Evolutionary conservation across 2,113 vertebrate species (phyloP), one percentile per base, ranked within the genome.

Genomic region (Oostethus manadensis): DNA sequence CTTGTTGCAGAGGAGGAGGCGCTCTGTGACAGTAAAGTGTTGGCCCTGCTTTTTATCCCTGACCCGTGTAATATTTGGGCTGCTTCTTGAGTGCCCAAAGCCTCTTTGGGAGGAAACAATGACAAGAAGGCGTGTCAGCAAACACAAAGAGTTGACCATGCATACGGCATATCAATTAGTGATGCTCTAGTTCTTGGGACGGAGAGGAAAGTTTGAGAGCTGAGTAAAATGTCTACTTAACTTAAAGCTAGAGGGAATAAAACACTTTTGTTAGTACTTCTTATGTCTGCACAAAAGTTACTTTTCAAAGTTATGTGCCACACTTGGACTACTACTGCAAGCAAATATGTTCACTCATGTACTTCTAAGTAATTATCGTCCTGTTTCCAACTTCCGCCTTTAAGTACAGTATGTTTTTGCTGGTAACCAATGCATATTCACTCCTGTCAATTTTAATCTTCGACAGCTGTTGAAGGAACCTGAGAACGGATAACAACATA

Each of bases 161-260:
- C 69, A 73, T 72, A 63, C 3, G 17, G 59, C 70, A 70, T 56
- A 56, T 60, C 62, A 65, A 64, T 74, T 70, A 70, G 51, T 66
- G 42, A 62, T 14, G 58, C 65, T 68, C 42, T 29, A 56, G 22
- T 58, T 26, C 58, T 63, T 55, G 13, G 1, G 50, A 49, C 2
- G 9, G 33, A 40, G 38, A 38, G 16, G 15, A 59, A 26, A 48
- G 35, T 61, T 35, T 44, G 48, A 58, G 35, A 51, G 33, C 16
- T 10, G 48, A 68, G 51, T 35, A 51, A 59, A 75, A 50, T 60
- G 55, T 45, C 8, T 20, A 45, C 45, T 21, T 1, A 63, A 29
- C 29, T 9, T 9, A 14, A 6, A 13, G 0, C 1, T 4, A 49
- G 60, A 20, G 45, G 22, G 4, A 21, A 50, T 10, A 8, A n/a